Evolutionary conservation across 23 tunicate species (phyloP), one percentile per base, ranked within the genome.

Genomic region (Botrylloides violaceus): DNA sequence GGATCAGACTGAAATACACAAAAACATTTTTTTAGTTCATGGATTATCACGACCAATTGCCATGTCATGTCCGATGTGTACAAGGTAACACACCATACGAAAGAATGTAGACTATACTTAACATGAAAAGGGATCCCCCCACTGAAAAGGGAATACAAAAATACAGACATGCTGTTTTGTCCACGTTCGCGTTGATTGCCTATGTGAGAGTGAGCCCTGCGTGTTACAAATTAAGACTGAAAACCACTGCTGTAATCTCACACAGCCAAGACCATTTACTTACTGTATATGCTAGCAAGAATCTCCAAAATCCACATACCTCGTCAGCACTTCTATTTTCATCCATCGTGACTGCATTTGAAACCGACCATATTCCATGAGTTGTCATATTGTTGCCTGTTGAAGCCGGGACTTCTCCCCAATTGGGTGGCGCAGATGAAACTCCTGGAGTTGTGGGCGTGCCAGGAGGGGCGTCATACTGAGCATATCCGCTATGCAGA

Each of bases 281-380:
- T n/a, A 49, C 58, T 0, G 58, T 19, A 49, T n/a, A 49, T 19
- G 58, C 21, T 0, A 60, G 26, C 26, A n/a, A 24, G 26, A 25
- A 60, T 21, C 23, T 60, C 28, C 29, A 5, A 58, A 58, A 9
- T 33, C 15, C 1, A 77, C 78, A 28, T 5, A 86, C 94, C 94
- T 75, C 85, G 21, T 64, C 85, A 9, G 81, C 72, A 43, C 79
- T 75, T 26, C 94, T 74, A 48, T 86, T 72, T 47, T 86, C 94
- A 47, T 86, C 94, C 94, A 86, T 86, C 25, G 85, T 86, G 22
- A 86, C 94, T 7, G 94, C 84, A 49, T 86, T 86, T 39, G 80
- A 80, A 32, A 86, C 94, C 32, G 94, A 86, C 94, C 94, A 86
- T 34, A 86, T 86, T 57, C 58, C 77, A 59, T 86, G 94, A 25